Base-by-base conservation (phyloP, 2,888 invertebrate species). In the Odontocolon sp. region DNA sequence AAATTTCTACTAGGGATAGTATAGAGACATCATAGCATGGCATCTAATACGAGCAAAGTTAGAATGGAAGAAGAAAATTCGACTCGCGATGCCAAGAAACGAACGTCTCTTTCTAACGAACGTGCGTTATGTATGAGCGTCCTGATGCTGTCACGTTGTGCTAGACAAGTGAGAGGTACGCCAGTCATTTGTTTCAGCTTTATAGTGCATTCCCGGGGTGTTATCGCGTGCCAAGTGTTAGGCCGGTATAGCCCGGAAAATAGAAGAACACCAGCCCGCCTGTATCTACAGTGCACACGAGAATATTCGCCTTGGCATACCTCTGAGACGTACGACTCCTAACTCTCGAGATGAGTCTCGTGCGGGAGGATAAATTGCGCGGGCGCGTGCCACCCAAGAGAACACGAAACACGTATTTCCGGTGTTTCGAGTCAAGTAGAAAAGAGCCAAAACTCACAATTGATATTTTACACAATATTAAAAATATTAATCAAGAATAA, bases 121-220 rank as follows among this genome's bases (percentile, higher is more conserved):
- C 70, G 61, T 72, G 61, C 74, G 78, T 77, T 77, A 67, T 77
- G 61, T 63, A n/a, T 16, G 47, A 66, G 66, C 64, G 71, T 66
- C 77, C 64, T 61, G 59, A 2, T 9, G 33, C 79, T 79, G 79
- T 79, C 78, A 78, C 63, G 66, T 61, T 64, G 66, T 56, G 66
- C 47, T 69, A 80, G 82, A 82, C 82, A 79, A 82, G 82, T 76
- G 74, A 78, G 81, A 78, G 78, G 72, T 76, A 74, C 77, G 78
- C 80, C 73, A 78, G 79, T 81, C 81, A 81, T 82, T 82, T 81
- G 80, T 82, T 81, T 81, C 82, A 67, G 77, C 66, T 81, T 81
- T 78, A 74, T 73, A 76, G 76, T 68, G 76, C 77, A 80, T 80
- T 79, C 79, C 73, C 69, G 18, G 64, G 23, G 80, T 71, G 81